Conservation (phyloP, 2,113 vertebrate species). For the Delphinus delphis region DNA sequence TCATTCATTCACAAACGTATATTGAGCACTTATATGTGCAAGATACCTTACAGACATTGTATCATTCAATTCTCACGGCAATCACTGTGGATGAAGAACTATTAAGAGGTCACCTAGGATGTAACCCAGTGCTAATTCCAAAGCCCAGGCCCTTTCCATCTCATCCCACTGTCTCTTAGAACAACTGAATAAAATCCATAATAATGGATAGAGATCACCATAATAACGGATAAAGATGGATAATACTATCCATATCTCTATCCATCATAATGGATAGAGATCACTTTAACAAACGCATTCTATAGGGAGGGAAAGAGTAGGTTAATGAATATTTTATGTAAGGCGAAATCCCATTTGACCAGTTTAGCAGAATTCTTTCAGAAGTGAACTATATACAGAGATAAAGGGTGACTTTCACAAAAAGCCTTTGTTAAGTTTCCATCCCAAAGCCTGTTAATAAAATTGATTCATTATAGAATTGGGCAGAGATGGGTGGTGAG, state of each 20-base stretch:
- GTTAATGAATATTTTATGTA: slow-evolving; percentile 51
- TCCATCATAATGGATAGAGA: not conserved
- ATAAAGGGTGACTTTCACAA: slow-evolving; percentile 66
- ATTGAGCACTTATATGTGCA: not conserved
- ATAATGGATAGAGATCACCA: not conserved
- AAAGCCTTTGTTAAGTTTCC: slow-evolving; percentile 66
- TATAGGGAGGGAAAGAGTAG: not conserved
- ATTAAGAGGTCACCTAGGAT: not conserved
- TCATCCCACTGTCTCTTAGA: not conserved
- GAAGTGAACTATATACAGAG: slow-evolving; percentile 53
- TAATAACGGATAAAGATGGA: too few species aligned
- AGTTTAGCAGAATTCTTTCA: slow-evolving; percentile 62
- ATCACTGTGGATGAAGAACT: not conserved
- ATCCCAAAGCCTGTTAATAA: slow-evolving; percentile 76
- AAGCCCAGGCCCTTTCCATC: not conserved
- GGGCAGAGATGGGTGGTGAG: slow-evolving; percentile 73
- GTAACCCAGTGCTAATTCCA: not conserved
- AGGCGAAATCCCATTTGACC: slow-evolving; percentile 40
- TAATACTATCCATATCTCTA: not conserved
- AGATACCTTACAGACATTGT: not conserved
- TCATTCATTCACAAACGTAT: not conserved
- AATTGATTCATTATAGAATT: slow-evolving; percentile 77
- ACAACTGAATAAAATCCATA: not conserved
- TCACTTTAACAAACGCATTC: not conserved
- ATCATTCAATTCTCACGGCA: not conserved